Base-by-base conservation (phyloP, 2,797 vertebrate genomes). In the Siniperca scherzeri region DNA sequence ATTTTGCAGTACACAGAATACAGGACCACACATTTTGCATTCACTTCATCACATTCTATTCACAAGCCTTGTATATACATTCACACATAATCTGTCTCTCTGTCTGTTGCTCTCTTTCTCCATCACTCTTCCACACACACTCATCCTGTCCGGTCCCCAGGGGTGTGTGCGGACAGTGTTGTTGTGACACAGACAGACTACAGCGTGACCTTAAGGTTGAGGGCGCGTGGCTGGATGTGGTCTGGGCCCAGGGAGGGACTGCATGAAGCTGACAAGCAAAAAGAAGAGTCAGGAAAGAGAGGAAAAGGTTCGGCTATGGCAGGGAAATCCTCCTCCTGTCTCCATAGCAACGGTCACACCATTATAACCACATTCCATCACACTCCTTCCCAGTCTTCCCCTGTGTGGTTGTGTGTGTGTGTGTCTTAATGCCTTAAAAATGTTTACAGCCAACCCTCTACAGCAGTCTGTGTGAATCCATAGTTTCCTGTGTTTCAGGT, bases 281-380 rank as follows among this genome's bases (percentile, higher is more conserved):
- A 75, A 4, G 38, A 85, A 62, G 56, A 70, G 70, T 84, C 64
- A 30, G 81, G 82, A 81, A 40, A 16, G 57, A 75, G 67, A 70
- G 73, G 74, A 30, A 77, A 61, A 65, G 79, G 79, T 75, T 85
- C 14, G 2, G 19, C 70, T 80, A 27, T 52, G 77, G 78, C 72
- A 38, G 86, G 93, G 89, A 87, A 92, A 85, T 88, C 91, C 91
- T 91, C 67, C 65, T 81, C 55, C 60, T 36, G 90, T 94, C 70
- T 89, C 92, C 91, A 93, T 91, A 46, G 90, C 88, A 92, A 94
- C 92, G 1, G 85, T 90, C 89, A 83, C 70, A 83, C 88, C 55
- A 36, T 74, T 76, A 82, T 83, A 86, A 86, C 73, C 84, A 74
- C 82, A 87, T 88, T 86, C 78, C 81, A 87, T 88, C 87, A 82